Evolutionary conservation across 92 coral and sea anemone genomes (phyloP).

Genomic region (Epizoanthus illoricatus): DNA sequence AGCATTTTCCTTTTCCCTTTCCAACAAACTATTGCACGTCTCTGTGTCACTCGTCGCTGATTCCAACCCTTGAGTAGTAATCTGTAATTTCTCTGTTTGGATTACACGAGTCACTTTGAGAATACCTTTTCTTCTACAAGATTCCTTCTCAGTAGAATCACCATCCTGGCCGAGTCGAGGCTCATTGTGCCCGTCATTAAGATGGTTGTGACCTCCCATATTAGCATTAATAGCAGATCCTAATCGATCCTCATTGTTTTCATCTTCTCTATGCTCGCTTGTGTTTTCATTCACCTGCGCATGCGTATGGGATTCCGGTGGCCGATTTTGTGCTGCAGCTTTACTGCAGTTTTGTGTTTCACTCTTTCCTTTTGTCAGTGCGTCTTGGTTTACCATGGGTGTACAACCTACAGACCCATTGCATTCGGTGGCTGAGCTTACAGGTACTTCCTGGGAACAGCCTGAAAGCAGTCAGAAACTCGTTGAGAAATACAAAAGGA

Average conservation of each 20-base stretch:
- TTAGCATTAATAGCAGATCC: background rate
- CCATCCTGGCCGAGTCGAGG: background rate
- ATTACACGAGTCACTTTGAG: slow-evolving; percentile 4
- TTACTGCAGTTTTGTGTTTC: background rate
- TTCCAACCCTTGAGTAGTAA: background rate
- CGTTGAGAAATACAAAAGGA: background rate
- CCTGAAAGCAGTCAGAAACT: background rate
- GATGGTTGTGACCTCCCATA: background rate
- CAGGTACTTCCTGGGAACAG: background rate
- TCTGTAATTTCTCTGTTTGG: background rate
- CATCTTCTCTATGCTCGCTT: background rate
- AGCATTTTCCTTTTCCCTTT: background rate
- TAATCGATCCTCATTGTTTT: background rate
- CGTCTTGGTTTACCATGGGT: background rate
- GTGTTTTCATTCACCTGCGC: background rate
- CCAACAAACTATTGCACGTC: background rate
- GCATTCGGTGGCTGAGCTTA: background rate
- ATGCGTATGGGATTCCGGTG: background rate
- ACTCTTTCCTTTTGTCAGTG: background rate
- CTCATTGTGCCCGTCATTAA: background rate
- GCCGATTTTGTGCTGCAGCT: background rate
- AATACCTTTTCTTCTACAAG: background rate
- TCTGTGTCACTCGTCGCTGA: background rate
- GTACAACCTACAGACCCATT: background rate
- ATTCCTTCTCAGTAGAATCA: background rate